Base-by-base conservation (phyloP, 2,113 vertebrate species). In the Archocentrus centrarchus region DNA sequence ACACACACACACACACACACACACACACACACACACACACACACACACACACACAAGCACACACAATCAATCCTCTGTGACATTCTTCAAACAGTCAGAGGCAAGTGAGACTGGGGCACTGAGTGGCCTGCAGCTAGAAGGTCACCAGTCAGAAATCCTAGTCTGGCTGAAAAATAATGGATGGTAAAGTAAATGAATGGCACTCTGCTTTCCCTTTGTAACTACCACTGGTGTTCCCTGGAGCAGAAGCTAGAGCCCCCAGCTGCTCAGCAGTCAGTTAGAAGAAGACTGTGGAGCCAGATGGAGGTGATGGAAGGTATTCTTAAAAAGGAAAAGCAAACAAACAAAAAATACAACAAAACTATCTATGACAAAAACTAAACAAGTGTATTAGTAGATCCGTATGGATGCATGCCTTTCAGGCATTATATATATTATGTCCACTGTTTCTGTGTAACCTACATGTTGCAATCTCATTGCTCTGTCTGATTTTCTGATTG, bases 1-100 rank as follows among this genome's bases (percentile, higher is more conserved):
- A 30, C 30, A 30, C 30, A 30, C 30, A 30, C 30, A 30, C 30
- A 30, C 2, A 30, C 30, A 3, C 30, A 30, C 30, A 3, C 30
- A 3, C 30, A 3, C 30, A 3, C 30, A 3, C 66, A 6, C 4
- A 1, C 44, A 47, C 44, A 47, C 44, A 47, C 44, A 47, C 22
- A 37, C 66, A 32, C 44, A 70, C 50, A n/a, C 44, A 60, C 37
- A 79, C 18, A 1, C 22, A 66, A 1, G 61, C 59, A 79, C 85
- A 63, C 57, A 86, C 27, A 64, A 79, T 87, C 82, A 80, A 80
- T 89, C 37, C 64, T 79, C 9, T 0, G 39, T 85, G 84, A 82
- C 73, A 81, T 88, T 86, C 73, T 85, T 79, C 50, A 85, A 86
- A 89, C 82, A 79, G 81, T 83, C 47, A 75, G 75, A 76, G 86